Conservation (phyloP, 2,888 invertebrate species). For the Drosophila birchii region DNA sequence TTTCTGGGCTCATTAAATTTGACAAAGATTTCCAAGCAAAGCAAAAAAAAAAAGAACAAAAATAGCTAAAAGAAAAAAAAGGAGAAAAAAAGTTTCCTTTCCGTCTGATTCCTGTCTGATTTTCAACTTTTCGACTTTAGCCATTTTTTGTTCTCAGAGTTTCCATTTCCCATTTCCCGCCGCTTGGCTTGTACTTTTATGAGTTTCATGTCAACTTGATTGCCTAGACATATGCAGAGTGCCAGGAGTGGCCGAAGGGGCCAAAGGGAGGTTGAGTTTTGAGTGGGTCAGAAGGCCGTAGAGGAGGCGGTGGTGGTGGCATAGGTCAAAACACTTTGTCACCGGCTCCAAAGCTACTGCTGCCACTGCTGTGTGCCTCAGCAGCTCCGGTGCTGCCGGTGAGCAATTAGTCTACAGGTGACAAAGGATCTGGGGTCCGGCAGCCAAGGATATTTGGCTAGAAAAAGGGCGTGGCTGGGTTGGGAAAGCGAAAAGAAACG, state of each 20-base stretch:
- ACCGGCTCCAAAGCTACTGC: conserved; percentile 24
- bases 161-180: not conserved
- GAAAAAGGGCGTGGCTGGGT: conserved; percentile 9
- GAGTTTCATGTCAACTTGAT: conserved; percentile 70
- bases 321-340: conserved; percentile 59
- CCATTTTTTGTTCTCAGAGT: conserved; percentile 26
- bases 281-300: not conserved
- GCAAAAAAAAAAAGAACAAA: not conserved
- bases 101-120: conserved; percentile 35
- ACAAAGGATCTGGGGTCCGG: conserved; percentile 33
- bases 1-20: conserved; percentile 80
- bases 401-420: conserved; percentile 53
- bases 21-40: conserved; percentile 73
- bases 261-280: not conserved
- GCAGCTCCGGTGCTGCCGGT: conserved; percentile 13
- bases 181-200: conserved; percentile 49
- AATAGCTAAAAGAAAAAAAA: not conserved
- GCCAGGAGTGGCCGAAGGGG: not conserved
- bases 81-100: conserved; percentile 47
- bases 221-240: conserved; percentile 47
- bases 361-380: not conserved
- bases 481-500: conserved; percentile 2
- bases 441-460: not conserved
- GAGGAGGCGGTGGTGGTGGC: not conserved
- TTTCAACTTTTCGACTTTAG: conserved; percentile 53